Evolutionary conservation across 2,797 vertebrate species (phyloP).

Genomic region (Avahi laniger): DNA sequence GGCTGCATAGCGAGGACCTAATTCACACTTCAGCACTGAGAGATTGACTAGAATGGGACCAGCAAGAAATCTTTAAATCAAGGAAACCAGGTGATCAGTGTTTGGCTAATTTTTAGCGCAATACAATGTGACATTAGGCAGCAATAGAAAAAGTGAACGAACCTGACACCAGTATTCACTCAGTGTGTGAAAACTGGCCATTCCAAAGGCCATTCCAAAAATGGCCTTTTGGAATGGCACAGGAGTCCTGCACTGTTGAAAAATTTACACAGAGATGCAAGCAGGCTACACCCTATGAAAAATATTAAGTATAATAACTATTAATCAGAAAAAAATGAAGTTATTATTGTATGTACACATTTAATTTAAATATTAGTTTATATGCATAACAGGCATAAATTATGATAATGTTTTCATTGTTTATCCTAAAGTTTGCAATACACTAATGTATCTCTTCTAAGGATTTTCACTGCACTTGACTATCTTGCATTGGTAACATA

Average conservation of each 20-base stretch:
- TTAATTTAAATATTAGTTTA: neutral
- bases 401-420: neutral
- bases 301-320: neutral
- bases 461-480: neutral
- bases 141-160: neutral
- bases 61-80: neutral
- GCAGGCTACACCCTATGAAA: neutral
- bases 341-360: neutral
- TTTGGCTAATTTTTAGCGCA: neutral
- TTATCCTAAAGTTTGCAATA: neutral
- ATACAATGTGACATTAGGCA: neutral
- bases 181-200: neutral
- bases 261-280: neutral
- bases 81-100: neutral
- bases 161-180: neutral
- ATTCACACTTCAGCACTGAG: neutral
- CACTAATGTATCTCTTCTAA: neutral
- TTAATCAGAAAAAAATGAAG: neutral
- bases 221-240: neutral
- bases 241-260: fast-evolving
- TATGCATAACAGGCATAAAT: neutral
- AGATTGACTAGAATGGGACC: neutral
- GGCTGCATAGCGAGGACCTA: neutral
- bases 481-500: neutral
- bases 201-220: too few species aligned